Percentiles rank a stretch among this genome's conserved stretches.
Evolutionary conservation across 2,888 invertebrate genomes (phyloP).

Genomic region (Rhamnusium bicolor): DNA sequence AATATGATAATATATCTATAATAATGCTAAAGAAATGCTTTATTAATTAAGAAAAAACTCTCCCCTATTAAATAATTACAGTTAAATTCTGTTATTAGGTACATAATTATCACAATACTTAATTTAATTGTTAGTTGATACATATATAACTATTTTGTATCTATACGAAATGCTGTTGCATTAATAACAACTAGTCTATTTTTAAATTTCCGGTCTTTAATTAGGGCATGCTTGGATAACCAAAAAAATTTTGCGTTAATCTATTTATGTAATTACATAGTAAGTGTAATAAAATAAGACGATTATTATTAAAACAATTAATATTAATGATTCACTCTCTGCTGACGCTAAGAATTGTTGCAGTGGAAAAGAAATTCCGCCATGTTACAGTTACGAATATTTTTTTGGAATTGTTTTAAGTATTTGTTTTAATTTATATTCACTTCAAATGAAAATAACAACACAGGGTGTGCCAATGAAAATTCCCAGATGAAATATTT

Average conservation of each 20-base stretch:
- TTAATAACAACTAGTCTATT: conserved; percentile 26
- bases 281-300: not conserved
- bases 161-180: conserved; percentile 9
- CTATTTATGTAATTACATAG: not conserved
- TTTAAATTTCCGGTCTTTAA: conserved; percentile 45
- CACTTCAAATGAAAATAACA: too few species aligned
- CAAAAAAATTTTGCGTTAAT: conserved; percentile 30
- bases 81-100: not conserved
- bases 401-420: too few species aligned
- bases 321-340: not conserved
- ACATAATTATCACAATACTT: not conserved
- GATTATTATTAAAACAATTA: not conserved
- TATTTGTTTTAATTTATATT: too few species aligned
- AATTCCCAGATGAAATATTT: too few species aligned
- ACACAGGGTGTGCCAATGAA: too few species aligned
- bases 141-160: not conserved
- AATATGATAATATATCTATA: not conserved
- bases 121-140: not conserved
- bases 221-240: conserved; percentile 40
- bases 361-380: too few species aligned
- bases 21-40: not conserved
- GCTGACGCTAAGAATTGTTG: too few species aligned
- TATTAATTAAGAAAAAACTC: not conserved
- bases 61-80: not conserved
- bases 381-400: too few species aligned